Evolutionary conservation across 2,888 invertebrate genomes (phyloP), one percentile per base, ranked within the genome.

Genomic region (Scelioninae gen. 2): DNA sequence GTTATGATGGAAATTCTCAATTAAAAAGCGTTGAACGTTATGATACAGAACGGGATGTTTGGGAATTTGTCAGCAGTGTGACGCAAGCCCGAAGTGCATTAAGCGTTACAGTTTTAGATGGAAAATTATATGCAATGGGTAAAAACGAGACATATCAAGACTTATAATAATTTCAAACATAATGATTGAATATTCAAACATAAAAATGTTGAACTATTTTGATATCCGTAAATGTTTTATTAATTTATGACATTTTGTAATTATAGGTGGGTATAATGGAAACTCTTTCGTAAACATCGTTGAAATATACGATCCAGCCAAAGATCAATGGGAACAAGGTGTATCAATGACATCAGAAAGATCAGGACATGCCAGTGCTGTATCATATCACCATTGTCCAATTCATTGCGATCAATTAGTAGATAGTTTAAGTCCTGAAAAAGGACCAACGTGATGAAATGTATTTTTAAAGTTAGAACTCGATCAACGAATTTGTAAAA

Each of bases 331-430:
- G 97, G 88, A 89, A 73, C 89, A 90, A 75, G 94, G 95, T 35
- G 90, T 92, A 4, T 90, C 93, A 3, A 90, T 97, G 82, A 92
- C 93, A 15, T 94, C 95, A 3, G 95, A 94, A 7, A 90, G 96
- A 53, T 96, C 96, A 7, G 96, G 97, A 0, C 96, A 96, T 86
- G 96, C 96, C 0, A 94, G 95, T 45, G 96, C 96, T 2, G 95
- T 96, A 10, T 95, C 95, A 81, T 94, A 93, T 86, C 92, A 92
- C 78, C 90, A 92, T 13, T 90, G 92, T 81, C 87, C 86, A 2
- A 84, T 87, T 37, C 87, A 87, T 68, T 86, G 86, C 69, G 87
- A 86, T 74, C 83, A 85, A 45, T 77, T 81, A 72, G 83, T 83
- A 52, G 80, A 79, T 41, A 78, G 77, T 75, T 73, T 73, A 37